A percentile compares a stretch with the other conserved stretches of the same genome.
These are phyloP conservation scores for Lerista edwardsae DNA, from an alignment of 2,797 vertebrate species.

Conservation along the genomic window DNA sequence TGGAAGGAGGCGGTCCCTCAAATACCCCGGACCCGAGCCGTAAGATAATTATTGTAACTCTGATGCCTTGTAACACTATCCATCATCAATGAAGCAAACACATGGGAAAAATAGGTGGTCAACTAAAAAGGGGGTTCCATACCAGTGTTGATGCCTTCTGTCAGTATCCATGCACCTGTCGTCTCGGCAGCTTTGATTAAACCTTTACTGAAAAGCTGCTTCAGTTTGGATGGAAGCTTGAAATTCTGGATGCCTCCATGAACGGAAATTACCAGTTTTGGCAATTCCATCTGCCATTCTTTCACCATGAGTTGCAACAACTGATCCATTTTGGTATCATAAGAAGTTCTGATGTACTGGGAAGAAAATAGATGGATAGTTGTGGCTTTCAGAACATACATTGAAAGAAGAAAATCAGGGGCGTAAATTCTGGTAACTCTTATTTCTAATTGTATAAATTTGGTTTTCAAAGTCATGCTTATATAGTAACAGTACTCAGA, in stretches of 20 bases:
- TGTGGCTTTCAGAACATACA: not conserved
- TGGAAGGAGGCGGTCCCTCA: too few species aligned
- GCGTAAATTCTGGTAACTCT: not conserved
- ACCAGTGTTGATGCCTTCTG: constrained; percentile 94
- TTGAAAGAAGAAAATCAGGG: not conserved
- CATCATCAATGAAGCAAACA: too few species aligned
- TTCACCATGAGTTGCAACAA: constrained; percentile 90
- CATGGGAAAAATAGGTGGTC: not conserved
- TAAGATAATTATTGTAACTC: too few species aligned
- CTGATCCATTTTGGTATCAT: constrained; percentile 86
- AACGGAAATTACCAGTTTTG: constrained; percentile 92
- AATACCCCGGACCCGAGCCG: too few species aligned
- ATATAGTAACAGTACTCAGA: too few species aligned
- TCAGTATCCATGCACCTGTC: constrained; percentile 95
- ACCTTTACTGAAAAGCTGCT: constrained; percentile 90
- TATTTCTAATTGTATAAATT: constrained; percentile 2
- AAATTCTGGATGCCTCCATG: constrained; percentile 94
- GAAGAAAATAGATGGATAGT: not conserved
- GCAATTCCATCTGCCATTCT: constrained; percentile 96
- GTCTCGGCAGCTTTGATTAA: constrained; percentile 91
- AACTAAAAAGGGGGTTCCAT: constrained; percentile 17
- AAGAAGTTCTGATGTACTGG: constrained; percentile 92
- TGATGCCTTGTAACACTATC: too few species aligned
- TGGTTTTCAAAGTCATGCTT: not conserved
- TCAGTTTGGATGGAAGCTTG: constrained; percentile 84